Evolutionary conservation across 1,140 invertebrate genomes (phyloP).

Genomic region (Tyrophagus putrescentiae): DNA sequence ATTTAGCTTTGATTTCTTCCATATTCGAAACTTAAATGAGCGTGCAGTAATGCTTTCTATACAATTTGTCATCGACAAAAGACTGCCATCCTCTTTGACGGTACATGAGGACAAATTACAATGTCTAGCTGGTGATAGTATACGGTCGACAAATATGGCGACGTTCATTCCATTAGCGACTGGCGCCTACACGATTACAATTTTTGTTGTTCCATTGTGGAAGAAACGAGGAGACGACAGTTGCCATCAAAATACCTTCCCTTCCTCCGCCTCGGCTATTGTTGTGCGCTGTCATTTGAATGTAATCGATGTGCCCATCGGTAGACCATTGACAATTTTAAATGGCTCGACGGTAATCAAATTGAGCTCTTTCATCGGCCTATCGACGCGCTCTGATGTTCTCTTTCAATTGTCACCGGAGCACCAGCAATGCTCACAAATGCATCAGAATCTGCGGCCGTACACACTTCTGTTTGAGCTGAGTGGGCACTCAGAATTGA

Average conservation of each 20-base stretch:
- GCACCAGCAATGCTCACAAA: neutral
- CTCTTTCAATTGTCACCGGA: neutral
- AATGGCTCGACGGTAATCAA: neutral
- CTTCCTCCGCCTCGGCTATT: neutral
- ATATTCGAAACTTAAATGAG: neutral
- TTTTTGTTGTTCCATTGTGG: neutral
- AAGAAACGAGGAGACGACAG: neutral
- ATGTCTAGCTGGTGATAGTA: neutral
- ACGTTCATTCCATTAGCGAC: neutral
- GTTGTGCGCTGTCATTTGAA: neutral
- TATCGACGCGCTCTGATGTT: neutral
- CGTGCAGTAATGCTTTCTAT: neutral
- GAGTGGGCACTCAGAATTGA: neutral
- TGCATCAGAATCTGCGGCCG: neutral
- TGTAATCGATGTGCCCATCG: neutral
- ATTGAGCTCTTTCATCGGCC: too few relatives aligned
- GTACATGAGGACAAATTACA: neutral
- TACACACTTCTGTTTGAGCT: neutral
- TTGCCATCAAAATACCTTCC: too few relatives aligned
- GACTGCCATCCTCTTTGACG: neutral
- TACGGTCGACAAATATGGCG: neutral
- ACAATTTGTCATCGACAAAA: neutral
- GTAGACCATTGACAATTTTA: neutral
- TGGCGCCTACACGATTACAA: neutral
- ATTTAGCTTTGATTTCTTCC: neutral